Evolutionary conservation across 2,888 invertebrate genomes (phyloP), one percentile per base, ranked within the genome.

Genomic region (Drosophila aldrichi): DNA sequence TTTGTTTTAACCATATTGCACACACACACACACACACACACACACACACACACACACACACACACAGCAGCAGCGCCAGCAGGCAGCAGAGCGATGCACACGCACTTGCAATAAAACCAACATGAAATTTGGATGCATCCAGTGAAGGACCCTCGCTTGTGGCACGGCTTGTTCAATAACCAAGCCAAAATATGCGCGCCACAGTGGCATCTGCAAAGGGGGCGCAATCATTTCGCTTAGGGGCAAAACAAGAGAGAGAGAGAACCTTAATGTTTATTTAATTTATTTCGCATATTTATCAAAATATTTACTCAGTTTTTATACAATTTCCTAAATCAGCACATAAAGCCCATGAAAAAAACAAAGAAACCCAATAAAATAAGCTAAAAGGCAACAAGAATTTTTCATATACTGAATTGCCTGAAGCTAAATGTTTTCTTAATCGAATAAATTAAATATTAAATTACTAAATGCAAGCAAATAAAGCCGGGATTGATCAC

Each of bases 121-220:
- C 82, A 79, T 61, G 72, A 71, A 73, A 81, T 71, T 85, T 80
- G 60, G 62, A 62, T 73, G 70, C 82, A 77, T 79, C 66, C 66
- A 71, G 60, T 67, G 61, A 80, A 64, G 72, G 66, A 58, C 64
- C 60, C 59, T 63, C 66, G 74, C 68, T 67, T 49, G 63, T 67
- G 80, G 72, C 78, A 40, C 66, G 43, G 71, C 71, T 74, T 74
- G 66, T 76, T 77, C 87, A 83, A 86, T 86, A 88, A 79, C 62
- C 72, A 70, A 64, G 74, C 83, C 79, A 83, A 88, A 83, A 83
- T 83, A 83, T 82, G 74, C 83, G 36, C 61, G 9, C n/a, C n/a
- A 29, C 66, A 66, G 56, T 12, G 66, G 40, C 68, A 46, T n/a
- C 20, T 3, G 3, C 46, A 32, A 25, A 5, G 34, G 48, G 48